Percentiles rank a stretch among this genome's conserved stretches.
Conservation (phyloP, 2,888 invertebrate genomes). For the Keiferia lycopersicella region DNA sequence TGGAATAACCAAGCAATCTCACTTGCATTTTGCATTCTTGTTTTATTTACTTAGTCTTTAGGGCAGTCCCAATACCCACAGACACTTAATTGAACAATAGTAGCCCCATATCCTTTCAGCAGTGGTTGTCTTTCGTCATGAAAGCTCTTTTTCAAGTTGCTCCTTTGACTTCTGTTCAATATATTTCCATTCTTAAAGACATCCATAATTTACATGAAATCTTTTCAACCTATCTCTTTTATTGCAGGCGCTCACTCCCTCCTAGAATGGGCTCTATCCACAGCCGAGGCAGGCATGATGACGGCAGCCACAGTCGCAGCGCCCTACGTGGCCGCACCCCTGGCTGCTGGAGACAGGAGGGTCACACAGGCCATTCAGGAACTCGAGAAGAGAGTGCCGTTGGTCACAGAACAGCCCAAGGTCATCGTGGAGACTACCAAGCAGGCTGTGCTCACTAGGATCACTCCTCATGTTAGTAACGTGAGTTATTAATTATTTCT, state of each 20-base stretch:
- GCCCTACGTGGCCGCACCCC: conserved; percentile 79
- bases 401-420: conserved; percentile 84
- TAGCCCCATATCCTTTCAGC: too few relatives aligned
- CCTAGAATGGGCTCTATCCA: conserved; percentile 85
- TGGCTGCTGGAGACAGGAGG: conserved; percentile 82
- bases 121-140: too few relatives aligned
- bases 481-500: conserved; percentile 47
- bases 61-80: too few relatives aligned
- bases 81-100: too few relatives aligned
- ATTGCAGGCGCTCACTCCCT: conserved; percentile 82
- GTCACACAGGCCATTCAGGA: conserved; percentile 85
- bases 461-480: conserved; percentile 79
- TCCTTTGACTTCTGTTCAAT: too few relatives aligned
- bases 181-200: too few relatives aligned
- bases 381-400: conserved; percentile 84
- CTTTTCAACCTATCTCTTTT: background rate
- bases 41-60: too few relatives aligned
- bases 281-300: conserved; percentile 84
- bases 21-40: too few relatives aligned
- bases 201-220: too few relatives aligned
- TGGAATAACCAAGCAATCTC: too few relatives aligned
- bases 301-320: conserved; percentile 83
- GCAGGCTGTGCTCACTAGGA: conserved; percentile 79
- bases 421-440: conserved; percentile 81
- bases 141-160: too few relatives aligned